Evolutionary conservation across 2,113 vertebrate genomes (phyloP), one percentile per base, ranked within the genome.

Genomic region (Sander vitreus): DNA sequence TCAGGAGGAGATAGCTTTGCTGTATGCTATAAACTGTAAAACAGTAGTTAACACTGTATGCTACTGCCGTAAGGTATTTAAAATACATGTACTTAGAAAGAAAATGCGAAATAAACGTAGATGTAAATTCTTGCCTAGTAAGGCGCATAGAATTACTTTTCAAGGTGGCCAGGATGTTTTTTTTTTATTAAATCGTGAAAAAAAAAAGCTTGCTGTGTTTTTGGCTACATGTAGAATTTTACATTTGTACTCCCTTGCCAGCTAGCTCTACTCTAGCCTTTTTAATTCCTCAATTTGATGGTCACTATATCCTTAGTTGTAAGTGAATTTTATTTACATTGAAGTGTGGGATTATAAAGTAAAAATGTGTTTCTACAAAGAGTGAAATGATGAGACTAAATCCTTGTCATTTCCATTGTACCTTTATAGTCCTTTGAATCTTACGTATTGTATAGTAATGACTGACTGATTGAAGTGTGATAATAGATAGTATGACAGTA

Each of bases 1-100:
- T 92, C 88, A 93, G 78, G 33, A 60, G 63, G 39, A 85, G 75
- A 80, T 25, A 67, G 47, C 47, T 69, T 57, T 78, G 21, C 79
- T 83, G 53, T 64, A 53, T 76, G 48, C 76, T 74, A 57, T 55
- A 54, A 64, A 36, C 55, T 67, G 59, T 47, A 58, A 64, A 53
- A 47, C 54, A 58, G 50, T 66, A 51, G 27, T 72, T 85, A 79
- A 62, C 7, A 45, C 25, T 54, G 36, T 16, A 21, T 78, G n/a
- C 25, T 36, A 23, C 15, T 50, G 23, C 43, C 54, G n/a, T 23
- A 21, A 19, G 5, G n/a, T 15, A 18, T 71, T 57, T 60, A 0
- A 73, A 30, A 58, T 27, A 27, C 27, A 27, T 62, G 45, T 30
- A 70, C 7, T 58, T 69, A 19, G 6, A 33, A 39, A 73, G n/a